phyloP scores from a whole-genome alignment of 2,797 vertebrate genomes.

The Salmo trutta region DNA sequence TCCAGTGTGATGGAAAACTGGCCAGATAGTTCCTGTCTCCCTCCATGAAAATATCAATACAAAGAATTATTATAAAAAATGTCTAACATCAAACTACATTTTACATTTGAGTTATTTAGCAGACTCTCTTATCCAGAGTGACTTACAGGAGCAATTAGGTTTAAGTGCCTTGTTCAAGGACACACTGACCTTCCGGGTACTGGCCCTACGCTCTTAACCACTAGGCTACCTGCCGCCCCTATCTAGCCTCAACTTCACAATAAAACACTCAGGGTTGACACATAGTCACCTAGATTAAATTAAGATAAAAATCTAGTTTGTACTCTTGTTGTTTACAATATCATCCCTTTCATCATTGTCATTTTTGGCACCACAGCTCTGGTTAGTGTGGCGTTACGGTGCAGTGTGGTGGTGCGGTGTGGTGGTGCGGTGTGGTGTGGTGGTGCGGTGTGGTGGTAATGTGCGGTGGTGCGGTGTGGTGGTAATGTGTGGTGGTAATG shows the following conservation, averaged over 20 bases:
- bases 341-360: conserved; percentile 6
- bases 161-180: too few relatives aligned
- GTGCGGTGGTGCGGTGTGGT: too few relatives aligned
- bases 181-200: too few relatives aligned
- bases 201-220: too few relatives aligned
- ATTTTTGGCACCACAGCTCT: not conserved
- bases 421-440: too few relatives aligned
- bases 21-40: not conserved
- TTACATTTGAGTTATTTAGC: not conserved
- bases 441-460: too few relatives aligned
- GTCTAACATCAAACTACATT: not conserved
- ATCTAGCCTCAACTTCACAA: conserved; percentile 34
- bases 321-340: conserved; percentile 51
- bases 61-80: not conserved
- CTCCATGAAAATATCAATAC: not conserved
- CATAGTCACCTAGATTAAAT: not conserved
- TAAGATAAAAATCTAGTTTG: conserved; percentile 49
- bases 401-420: too few relatives aligned
- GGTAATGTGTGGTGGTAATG: too few relatives aligned
- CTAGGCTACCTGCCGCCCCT: too few relatives aligned
- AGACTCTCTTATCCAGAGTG: not conserved
- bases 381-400: not conserved
- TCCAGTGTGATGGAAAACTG: conserved; percentile 3
- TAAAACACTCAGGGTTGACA: conserved; percentile 24
- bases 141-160: too few relatives aligned